phyloP scores from a whole-genome alignment of 2,888 invertebrate species.

The Euzophera pinguis region DNA sequence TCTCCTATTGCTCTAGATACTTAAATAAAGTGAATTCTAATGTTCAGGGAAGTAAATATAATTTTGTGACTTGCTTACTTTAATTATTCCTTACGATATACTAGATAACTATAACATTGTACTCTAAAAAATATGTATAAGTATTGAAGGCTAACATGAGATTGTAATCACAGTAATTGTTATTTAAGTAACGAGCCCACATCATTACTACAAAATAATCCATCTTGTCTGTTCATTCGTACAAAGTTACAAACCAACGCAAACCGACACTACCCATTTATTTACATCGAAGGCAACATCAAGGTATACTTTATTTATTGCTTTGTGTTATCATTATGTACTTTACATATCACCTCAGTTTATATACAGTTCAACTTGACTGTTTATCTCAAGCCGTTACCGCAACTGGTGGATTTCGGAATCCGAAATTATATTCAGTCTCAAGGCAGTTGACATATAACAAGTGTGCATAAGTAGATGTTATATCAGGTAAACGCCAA shows the following conservation, averaged over 20 bases:
- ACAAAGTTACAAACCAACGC: constrained; percentile 39
- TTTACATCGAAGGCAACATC: constrained; percentile 77
- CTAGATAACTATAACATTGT: constrained; percentile 80
- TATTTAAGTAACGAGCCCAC: constrained; percentile 77
- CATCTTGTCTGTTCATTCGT: constrained; percentile 46
- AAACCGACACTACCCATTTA: constrained; percentile 56
- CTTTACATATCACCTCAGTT: constrained; percentile 73
- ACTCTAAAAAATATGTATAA: constrained; percentile 80
- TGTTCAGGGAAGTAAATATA: constrained; percentile 74
- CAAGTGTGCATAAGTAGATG: constrained; percentile 20
- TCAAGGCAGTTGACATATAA: constrained; percentile 45
- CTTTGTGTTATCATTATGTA: constrained; percentile 71
- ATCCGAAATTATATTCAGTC: constrained; percentile 60
- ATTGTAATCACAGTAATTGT: constrained; percentile 79
- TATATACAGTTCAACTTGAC: constrained; percentile 59
- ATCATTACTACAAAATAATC: constrained; percentile 71
- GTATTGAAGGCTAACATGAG: constrained; percentile 79
- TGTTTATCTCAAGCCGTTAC: constrained; percentile 42
- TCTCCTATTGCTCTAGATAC: constrained; percentile 70
- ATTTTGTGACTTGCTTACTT: constrained; percentile 75
- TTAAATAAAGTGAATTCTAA: constrained; percentile 72
- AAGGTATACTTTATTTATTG: constrained; percentile 80
- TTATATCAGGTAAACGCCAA: constrained; percentile 16
- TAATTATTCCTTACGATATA: constrained; percentile 55
- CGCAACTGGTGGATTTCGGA: no score